A percentile compares a stretch with the other conserved stretches of the same genome.
These are phyloP conservation scores for Pelusios castaneus DNA, from an alignment of 2,113 vertebrate species.

Conservation along the genomic window DNA sequence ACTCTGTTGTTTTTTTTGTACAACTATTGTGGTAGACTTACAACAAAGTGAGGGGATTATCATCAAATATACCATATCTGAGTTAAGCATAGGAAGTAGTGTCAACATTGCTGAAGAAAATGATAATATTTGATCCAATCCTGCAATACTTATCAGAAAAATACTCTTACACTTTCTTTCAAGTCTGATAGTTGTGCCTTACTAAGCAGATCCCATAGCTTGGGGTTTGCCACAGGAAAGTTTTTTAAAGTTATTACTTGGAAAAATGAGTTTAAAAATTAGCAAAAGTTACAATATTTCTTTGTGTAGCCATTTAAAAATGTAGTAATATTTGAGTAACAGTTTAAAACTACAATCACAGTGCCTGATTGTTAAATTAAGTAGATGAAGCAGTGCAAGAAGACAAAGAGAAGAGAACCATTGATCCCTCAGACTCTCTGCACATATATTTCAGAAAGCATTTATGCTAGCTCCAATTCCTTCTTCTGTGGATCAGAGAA, in stretches of 20 bases:
- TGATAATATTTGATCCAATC: background rate
- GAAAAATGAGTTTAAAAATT: background rate
- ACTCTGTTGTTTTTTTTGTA: too few species aligned
- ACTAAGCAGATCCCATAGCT: background rate
- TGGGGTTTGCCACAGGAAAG: background rate
- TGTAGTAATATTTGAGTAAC: conserved; percentile 15
- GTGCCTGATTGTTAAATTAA: background rate
- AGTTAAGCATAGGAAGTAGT: background rate
- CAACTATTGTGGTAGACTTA: too few species aligned
- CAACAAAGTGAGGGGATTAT: too few species aligned
- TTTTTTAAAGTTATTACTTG: background rate
- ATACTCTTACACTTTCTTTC: background rate
- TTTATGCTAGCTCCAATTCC: background rate
- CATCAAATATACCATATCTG: too few species aligned
- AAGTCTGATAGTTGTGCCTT: background rate
- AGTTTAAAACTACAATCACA: background rate
- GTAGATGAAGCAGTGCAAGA: background rate
- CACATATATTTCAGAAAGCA: conserved; percentile 5
- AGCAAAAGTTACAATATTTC: background rate
- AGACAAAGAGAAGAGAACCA: background rate
- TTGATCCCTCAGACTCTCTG: background rate
- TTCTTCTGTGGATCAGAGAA: background rate
- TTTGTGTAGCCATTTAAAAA: conserved; percentile 9
- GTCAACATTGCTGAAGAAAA: background rate
- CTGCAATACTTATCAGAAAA: background rate